Conservation (phyloP, 1,140 invertebrate genomes). For the Achatina immaculata region DNA sequence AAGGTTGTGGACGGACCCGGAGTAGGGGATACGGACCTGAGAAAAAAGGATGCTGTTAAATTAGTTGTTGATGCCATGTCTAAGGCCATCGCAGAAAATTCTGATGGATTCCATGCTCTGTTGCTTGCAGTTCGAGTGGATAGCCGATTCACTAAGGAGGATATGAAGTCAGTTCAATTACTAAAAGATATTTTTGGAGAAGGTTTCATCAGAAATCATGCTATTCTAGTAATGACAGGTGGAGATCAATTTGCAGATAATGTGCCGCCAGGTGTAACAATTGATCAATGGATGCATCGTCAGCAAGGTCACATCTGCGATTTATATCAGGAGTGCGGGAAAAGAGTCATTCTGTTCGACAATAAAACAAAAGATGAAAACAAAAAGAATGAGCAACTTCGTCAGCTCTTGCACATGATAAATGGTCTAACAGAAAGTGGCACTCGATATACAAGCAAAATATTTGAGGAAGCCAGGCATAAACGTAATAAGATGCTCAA, state of each 20-base stretch:
- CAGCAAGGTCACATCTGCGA: not conserved
- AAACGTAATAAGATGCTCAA: not conserved
- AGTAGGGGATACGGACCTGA: too few relatives aligned
- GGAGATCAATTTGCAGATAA: not conserved
- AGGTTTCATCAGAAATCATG: not conserved
- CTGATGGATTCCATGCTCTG: not conserved
- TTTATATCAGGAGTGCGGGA: not conserved
- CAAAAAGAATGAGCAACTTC: not conserved
- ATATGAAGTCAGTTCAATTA: not conserved
- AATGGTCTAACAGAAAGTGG: not conserved
- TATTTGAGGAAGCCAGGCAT: not conserved
- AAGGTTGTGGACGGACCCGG: too few relatives aligned
- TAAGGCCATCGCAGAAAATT: not conserved
- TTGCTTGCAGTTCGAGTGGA: not conserved
- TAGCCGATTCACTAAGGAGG: not conserved
- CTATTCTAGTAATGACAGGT: not conserved
- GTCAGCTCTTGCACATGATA: not conserved
- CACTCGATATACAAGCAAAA: not conserved
- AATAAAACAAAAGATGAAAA: not conserved
- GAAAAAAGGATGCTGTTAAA: too few relatives aligned
- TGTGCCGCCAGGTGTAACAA: not conserved
- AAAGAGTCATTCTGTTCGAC: not conserved
- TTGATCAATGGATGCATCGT: not conserved
- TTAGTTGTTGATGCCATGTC: not conserved
- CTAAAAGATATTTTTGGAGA: conserved; percentile 1